These are phyloP conservation scores for Pollenia angustigena DNA, from an alignment of 2,888 invertebrate species.

Conservation along the genomic window DNA sequence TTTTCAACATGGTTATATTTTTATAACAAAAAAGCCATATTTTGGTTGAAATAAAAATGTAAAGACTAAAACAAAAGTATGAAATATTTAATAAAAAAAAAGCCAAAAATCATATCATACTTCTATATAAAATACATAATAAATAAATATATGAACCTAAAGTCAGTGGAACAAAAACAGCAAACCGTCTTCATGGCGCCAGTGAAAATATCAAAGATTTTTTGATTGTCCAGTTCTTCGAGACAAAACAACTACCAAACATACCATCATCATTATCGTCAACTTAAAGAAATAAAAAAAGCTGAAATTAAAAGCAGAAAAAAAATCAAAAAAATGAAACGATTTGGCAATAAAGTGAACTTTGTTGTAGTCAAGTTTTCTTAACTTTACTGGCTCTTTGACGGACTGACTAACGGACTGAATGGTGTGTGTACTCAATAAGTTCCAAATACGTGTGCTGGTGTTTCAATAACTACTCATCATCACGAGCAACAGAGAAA, in stretches of 20 bases:
- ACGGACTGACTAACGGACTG: neutral
- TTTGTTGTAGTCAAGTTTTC: constrained; percentile 69
- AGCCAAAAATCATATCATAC: constrained; percentile 52
- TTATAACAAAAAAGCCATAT: constrained; percentile 43
- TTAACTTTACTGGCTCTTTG: constrained; percentile 50
- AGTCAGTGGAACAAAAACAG: constrained; percentile 62
- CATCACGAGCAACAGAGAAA: constrained; percentile 55
- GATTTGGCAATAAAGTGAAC: constrained; percentile 72
- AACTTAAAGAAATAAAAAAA: constrained; percentile 24
- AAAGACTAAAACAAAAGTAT: constrained; percentile 20
- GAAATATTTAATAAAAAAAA: constrained; percentile 2
- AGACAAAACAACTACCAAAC: constrained; percentile 69
- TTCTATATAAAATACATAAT: constrained; percentile 67
- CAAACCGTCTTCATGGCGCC: constrained; percentile 82
- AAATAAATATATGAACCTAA: constrained; percentile 70
- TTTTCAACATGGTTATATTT: constrained; percentile 33
- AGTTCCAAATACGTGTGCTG: constrained; percentile 62
- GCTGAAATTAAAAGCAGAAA: constrained; percentile 43
- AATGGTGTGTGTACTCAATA: constrained; percentile 44
- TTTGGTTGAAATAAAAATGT: constrained; percentile 45
- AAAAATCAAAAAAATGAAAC: constrained; percentile 43
- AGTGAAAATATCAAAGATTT: constrained; percentile 81
- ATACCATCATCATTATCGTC: constrained; percentile 61
- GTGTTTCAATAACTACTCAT: constrained; percentile 71
- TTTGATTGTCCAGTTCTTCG: constrained; percentile 74